Base-by-base conservation (phyloP, 2,113 vertebrate genomes). In the Gulo gulo region DNA sequence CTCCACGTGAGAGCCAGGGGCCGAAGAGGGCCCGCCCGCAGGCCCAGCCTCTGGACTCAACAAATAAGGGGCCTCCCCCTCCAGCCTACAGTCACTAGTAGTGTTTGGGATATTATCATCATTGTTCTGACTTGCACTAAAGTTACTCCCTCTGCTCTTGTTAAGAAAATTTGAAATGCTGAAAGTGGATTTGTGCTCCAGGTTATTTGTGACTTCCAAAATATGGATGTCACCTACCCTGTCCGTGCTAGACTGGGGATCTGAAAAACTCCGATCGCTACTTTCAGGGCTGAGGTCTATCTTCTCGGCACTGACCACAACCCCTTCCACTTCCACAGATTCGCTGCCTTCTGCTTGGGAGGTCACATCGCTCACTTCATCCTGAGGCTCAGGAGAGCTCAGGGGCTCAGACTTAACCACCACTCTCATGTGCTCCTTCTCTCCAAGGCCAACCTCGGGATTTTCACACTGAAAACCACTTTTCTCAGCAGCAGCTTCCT, bases 251-350 rank as follows among this genome's bases (percentile, higher is more conserved):
- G 99, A 99, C 97, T 99, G 99, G 1, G 99, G 99, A 84, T 99
- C 99, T 0, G 99, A 99, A 95, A 99, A 99, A 98, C 99, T 99
- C 31, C 99, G 99, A 67, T 99, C 99, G 0, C 99, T 99, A 98
- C 99, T 99, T 96, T 99, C 99, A 0, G 99, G 99, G 97, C 99
- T 99, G 97, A 99, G 99, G 97, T 99, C 99, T 63, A 99, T 99
- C 98, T 99, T 99, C 97, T 99, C 99, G 0, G 99, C 99, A 0
- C 98, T 99, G 87, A 98, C 98, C 24, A 98, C 98, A n/a, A 98
- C 99, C 47, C 99, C 99, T n/a, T 99, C 99, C 76, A 99, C 99
- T 96, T 99, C 99, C 61, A 99, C 99, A 0, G 99, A 99, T 94
- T 99, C 99, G 0, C 99, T 99, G 94, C 99, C 99, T 96, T 99